Evolutionary conservation across 2,797 vertebrate species (phyloP), one percentile per base, ranked within the genome.

Genomic region (Chelmon rostratus): DNA sequence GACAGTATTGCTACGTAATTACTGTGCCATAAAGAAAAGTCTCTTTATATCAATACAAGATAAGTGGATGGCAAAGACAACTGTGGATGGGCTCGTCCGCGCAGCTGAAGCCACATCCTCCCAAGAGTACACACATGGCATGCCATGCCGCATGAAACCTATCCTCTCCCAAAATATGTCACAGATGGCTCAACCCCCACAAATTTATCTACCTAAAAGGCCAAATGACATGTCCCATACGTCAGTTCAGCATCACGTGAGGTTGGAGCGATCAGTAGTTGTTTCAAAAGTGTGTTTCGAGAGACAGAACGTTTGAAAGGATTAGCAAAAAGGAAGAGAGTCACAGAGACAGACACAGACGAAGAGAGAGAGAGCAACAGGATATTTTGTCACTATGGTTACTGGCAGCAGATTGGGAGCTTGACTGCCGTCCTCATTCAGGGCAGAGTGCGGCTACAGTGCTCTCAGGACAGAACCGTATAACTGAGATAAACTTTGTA

Each of bases 371-470:
- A 73, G 57, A 53, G 42, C 68, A 73, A 90, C 91, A 94, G 92
- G 91, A 94, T 93, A 94, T 94, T 90, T 91, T 88, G 90, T 93
- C 90, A 90, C 92, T 54, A 92, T 90, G 83, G 92, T 87, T 87
- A 92, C 90, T 10, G 52, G 76, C 58, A 68, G 83, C 38, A 70
- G 78, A 91, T 88, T 76, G 73, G 0, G 59, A 88, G 80, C 79
- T 64, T 74, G 59, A 91, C 82, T 79, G 90, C 95, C 96, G 94
- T 94, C 96, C 91, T 96, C 92, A 88, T 92, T 94, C 52, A 13
- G 56, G 44, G 9, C 68, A 77, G n/a, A n/a, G 73, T 7, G 64
- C 31, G 52, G 42, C 52, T 8, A 40, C 19, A 57, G 67, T n/a
- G 44, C 13, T 5, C 5, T n/a, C 37, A 52, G 79, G 42, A 69